These are phyloP conservation scores for Agonopterix subpropinquella DNA, from an alignment of 2,888 invertebrate genomes.

Conservation along the genomic window DNA sequence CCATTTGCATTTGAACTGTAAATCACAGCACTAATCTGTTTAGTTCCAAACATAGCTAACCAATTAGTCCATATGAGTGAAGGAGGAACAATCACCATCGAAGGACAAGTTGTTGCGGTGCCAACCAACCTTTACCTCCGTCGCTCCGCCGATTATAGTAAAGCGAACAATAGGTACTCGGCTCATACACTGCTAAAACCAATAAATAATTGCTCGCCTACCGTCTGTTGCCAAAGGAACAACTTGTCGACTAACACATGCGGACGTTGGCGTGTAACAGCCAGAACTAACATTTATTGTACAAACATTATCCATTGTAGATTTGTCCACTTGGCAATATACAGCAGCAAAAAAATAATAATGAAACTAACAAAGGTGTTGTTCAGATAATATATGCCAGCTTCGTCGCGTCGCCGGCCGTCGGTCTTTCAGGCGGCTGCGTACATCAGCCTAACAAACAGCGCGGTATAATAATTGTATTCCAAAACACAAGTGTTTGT, in stretches of 20 bases:
- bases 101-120: conserved; percentile 25
- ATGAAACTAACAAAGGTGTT: background rate
- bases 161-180: conserved; percentile 45
- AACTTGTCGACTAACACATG: background rate
- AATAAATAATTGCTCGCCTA: conserved; percentile 47
- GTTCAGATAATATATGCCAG: background rate
- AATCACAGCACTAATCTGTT: conserved; percentile 11
- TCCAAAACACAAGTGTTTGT: conserved; percentile 61
- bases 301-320: background rate
- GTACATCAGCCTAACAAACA: conserved; percentile 15
- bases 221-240: conserved; percentile 32
- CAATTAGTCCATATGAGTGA: conserved; percentile 12
- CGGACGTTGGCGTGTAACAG: background rate
- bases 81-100: conserved; percentile 25
- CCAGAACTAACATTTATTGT: background rate
- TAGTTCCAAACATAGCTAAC: conserved; percentile 13
- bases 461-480: conserved; percentile 41
- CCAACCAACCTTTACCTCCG: conserved; percentile 25
- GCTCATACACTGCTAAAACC: conserved; percentile 44
- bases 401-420: background rate
- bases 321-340: background rate
- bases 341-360: background rate
- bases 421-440: conserved; percentile 1
- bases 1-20: conserved; percentile 1
- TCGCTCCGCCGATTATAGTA: conserved; percentile 25